Percentiles rank a stretch among this genome's conserved stretches.
phyloP scores from a whole-genome alignment of 2,888 invertebrate species.

The Ennomos quercinarius region DNA sequence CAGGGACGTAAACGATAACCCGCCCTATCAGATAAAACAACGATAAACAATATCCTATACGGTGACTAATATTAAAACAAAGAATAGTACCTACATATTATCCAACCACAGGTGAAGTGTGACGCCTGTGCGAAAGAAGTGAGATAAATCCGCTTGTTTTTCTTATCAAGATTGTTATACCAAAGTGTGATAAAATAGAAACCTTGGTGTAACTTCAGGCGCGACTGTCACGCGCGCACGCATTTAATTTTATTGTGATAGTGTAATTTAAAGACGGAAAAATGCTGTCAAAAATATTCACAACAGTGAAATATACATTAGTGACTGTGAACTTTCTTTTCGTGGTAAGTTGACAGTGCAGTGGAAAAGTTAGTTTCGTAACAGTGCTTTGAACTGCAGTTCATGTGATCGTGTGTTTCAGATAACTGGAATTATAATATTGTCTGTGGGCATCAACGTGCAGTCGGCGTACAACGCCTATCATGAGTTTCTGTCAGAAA shows the following conservation, averaged over 20 bases:
- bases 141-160: conserved; percentile 77
- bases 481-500: conserved; percentile 87
- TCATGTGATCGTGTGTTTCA: conserved; percentile 71
- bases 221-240: conserved; percentile 58
- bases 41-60: conserved; percentile 21
- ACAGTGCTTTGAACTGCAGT: conserved; percentile 21
- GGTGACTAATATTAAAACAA: conserved; percentile 28
- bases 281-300: conserved; percentile 79
- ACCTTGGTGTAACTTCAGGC: conserved; percentile 59
- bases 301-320: conserved; percentile 76
- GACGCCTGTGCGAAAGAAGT: conserved; percentile 24
- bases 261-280: conserved; percentile 43
- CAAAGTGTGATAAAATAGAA: conserved; percentile 71
- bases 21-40: conserved; percentile 19
- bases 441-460: conserved; percentile 90
- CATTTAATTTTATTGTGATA: too few species aligned
- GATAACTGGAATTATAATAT: conserved; percentile 92
- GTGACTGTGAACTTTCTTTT: conserved; percentile 74
- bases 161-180: conserved; percentile 76
- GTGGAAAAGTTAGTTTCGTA: conserved; percentile 6
- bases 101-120: conserved; percentile 20
- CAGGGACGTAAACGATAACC: conserved; percentile 22
- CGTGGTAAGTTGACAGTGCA: conserved; percentile 65
- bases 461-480: conserved; percentile 88
- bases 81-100: conserved; percentile 26